Percentiles rank a stretch among this genome's conserved stretches.
Evolutionary conservation across 2,797 vertebrate species (phyloP).

Genomic region (Lagocephalus sceleratus): DNA sequence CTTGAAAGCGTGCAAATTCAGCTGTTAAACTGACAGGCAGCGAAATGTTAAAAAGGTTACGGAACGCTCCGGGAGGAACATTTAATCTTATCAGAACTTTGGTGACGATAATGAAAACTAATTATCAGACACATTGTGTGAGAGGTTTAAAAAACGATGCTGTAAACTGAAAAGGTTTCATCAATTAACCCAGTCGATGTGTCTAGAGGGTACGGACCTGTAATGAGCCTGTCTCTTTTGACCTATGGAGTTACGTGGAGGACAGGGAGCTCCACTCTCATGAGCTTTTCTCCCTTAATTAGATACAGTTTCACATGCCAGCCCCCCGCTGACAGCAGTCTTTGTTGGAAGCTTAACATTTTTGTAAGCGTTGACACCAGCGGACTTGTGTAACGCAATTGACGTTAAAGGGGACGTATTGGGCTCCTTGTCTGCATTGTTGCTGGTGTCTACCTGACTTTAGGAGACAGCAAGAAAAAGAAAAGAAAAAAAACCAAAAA

Average conservation of each 20-base stretch:
- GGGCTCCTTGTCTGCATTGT: conserved; percentile 33
- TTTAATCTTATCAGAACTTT: conserved; percentile 75
- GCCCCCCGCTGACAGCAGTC: conserved; percentile 24
- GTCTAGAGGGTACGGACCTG: conserved; percentile 62
- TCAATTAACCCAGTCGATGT: conserved; percentile 73
- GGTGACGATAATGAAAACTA: conserved; percentile 77
- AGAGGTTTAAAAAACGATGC: conserved; percentile 64
- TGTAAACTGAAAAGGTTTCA: conserved; percentile 77
- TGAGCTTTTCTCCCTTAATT: conserved; percentile 61
- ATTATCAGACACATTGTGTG: conserved; percentile 74
- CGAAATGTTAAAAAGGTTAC: conserved; percentile 77
- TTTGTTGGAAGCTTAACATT: conserved; percentile 33
- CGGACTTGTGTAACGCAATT: conserved; percentile 28
- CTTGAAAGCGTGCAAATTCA: conserved; percentile 65
- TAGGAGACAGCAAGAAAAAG: conserved; percentile 29
- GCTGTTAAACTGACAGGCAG: conserved; percentile 73
- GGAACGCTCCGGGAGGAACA: conserved; percentile 67
- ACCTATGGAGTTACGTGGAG: conserved; percentile 70
- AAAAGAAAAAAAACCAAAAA: conserved; percentile 17
- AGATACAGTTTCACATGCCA: conserved; percentile 53
- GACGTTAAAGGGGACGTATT: conserved; percentile 39
- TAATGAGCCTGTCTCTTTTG: conserved; percentile 73
- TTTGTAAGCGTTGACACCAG: conserved; percentile 34
- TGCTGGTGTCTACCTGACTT: conserved; percentile 14
- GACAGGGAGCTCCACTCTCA: conserved; percentile 62